A percentile compares a stretch with the other conserved stretches of the same genome.
These are phyloP conservation scores for Vidua macroura DNA, from an alignment of 2,113 vertebrate species.

Conservation along the genomic window DNA sequence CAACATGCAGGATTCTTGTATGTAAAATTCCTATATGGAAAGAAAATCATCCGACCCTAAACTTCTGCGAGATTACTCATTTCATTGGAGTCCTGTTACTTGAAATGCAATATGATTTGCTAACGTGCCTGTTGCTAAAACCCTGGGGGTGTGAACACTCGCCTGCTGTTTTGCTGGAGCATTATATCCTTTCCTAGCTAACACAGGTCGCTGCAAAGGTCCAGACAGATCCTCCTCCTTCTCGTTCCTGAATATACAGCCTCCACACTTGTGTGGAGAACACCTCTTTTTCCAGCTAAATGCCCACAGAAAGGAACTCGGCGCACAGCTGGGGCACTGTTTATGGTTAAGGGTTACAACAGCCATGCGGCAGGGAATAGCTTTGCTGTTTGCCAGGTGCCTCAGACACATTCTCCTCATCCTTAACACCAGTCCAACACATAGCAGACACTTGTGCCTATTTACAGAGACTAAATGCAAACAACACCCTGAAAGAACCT, in stretches of 20 bases:
- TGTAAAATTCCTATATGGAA: background rate
- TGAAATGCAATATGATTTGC: background rate
- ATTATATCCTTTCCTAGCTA: background rate
- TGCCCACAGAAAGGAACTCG: background rate
- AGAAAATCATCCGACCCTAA: background rate
- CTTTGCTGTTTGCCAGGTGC: background rate
- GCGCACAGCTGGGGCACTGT: background rate
- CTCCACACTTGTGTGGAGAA: background rate
- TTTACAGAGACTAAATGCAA: constrained; percentile 30
- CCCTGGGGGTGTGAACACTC: background rate
- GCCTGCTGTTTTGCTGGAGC: background rate
- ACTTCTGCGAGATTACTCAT: background rate
- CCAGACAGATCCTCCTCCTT: background rate
- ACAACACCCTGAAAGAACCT: background rate
- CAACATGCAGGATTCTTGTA: background rate
- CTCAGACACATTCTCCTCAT: background rate
- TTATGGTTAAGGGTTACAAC: background rate
- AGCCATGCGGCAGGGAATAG: background rate
- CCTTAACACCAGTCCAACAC: background rate
- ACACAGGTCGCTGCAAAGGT: background rate
- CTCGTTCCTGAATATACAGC: background rate
- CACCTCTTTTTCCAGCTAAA: background rate
- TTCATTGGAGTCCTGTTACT: background rate
- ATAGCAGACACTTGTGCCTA: background rate
- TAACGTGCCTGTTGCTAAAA: background rate